Percentiles rank a stretch among this genome's conserved stretches.
Conservation (phyloP, 2,888 invertebrate genomes). For the Cryptocheilus praepositus region DNA sequence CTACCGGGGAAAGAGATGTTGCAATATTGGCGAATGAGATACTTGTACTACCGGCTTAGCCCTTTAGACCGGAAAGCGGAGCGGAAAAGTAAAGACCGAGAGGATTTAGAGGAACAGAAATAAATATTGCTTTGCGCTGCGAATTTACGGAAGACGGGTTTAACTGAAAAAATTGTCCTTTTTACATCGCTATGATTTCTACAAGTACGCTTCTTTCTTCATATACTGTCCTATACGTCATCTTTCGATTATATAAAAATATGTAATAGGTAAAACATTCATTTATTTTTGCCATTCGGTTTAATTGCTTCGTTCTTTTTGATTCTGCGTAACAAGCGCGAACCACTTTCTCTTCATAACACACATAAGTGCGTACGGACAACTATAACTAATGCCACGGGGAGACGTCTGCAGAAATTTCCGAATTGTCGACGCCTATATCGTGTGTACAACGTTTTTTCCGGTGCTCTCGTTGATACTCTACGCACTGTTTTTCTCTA, state of each 20-base stretch:
- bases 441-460: neutral
- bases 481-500: conserved; percentile 23
- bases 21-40: neutral
- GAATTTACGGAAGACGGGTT: conserved; percentile 16
- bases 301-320: too few species aligned
- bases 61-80: conserved; percentile 9
- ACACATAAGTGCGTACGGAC: too few species aligned
- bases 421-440: neutral
- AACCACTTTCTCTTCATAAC: too few species aligned
- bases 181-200: conserved; percentile 21
- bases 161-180: conserved; percentile 29
- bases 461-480: neutral
- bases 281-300: too few species aligned
- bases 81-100: conserved; percentile 6
- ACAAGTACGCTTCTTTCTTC: neutral
- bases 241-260: too few species aligned
- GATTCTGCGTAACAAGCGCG: too few species aligned
- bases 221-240: neutral
- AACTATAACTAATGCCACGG: too few species aligned
- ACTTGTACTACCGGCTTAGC: neutral
- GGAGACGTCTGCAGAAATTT: too few species aligned
- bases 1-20: neutral
- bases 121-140: conserved; percentile 31
- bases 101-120: conserved; percentile 39
- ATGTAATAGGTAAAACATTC: too few species aligned